Base-by-base conservation (phyloP, 2,113 vertebrate species). In the Bos javanicus region DNA sequence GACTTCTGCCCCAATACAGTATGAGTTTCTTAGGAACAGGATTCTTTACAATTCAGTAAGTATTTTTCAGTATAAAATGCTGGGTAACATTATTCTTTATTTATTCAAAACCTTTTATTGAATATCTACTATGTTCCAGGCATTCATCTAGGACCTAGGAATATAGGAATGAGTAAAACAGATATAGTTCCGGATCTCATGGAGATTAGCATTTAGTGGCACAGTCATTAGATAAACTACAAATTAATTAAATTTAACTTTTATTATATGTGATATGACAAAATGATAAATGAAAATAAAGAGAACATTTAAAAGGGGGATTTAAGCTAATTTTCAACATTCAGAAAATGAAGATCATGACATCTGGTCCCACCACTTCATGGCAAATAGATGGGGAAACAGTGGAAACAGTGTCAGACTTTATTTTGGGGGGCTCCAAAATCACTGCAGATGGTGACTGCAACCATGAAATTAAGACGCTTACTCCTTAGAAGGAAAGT, bases 51-150 rank as follows among this genome's bases (percentile, higher is more conserved):
- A 95, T 74, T 96, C 46, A 36, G 10, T 8, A 90, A 59, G 7
- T 62, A 92, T 33, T 90, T 96, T 94, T 88, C 39, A 90, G 54
- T 87, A 82, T 88, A 21, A 96, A 90, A 87, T 67, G 21, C 25
- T 88, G 16, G 46, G 33, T 94, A 4, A 11, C 12, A 36, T 88
- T 87, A 74, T 60, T 87, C 28, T 10, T 88, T n/a, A 19, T 80
- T 94, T 33, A 83, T 48, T 84, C 10, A 91, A 92, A 86, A 92
- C 62, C 9, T 39, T 87, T 90, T 52, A 59, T 26, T 95, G 48
- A 89, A 43, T 82, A 81, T 52, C 43, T 93, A 46, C 33, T 67
- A 25, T 83, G 43, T 94, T 28, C 39, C 16, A 95, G 3, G 26
- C 26, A 50, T 39, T 85, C 78, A 94, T 83, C 52, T 64, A 76